A percentile compares a stretch with the other conserved stretches of the same genome.
Evolutionary conservation across 2,113 vertebrate genomes (phyloP).

Genomic region (Cryptotis parvus): DNA sequence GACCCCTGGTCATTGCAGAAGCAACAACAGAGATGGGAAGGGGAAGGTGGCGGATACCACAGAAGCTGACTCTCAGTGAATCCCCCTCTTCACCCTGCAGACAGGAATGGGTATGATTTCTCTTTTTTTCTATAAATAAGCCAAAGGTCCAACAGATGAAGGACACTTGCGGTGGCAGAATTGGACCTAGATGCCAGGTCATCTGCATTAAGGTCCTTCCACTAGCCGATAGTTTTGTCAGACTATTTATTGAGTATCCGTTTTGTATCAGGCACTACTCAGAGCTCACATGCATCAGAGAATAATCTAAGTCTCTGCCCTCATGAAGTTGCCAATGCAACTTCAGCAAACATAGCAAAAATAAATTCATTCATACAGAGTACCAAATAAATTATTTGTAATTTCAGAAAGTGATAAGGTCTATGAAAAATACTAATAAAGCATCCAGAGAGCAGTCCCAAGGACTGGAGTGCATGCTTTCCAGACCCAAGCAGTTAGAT

Average conservation of each 20-base stretch:
- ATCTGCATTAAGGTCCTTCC: not conserved
- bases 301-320: not conserved
- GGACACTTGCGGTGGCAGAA: not conserved
- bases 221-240: not conserved
- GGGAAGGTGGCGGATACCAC: too few relatives aligned
- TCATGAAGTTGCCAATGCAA: not conserved
- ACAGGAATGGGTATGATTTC: not conserved
- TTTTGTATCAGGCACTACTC: not conserved
- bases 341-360: conserved; percentile 32
- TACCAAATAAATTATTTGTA: not conserved
- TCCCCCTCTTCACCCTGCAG: not conserved
- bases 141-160: not conserved
- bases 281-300: not conserved
- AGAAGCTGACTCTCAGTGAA: not conserved
- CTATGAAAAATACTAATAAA: not conserved
- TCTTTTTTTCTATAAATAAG: conserved; percentile 30
- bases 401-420: not conserved
- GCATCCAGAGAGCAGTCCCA: not conserved
- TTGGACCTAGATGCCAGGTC: not conserved
- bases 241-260: not conserved
- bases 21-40: too few relatives aligned
- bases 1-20: too few relatives aligned
- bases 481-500: not conserved
- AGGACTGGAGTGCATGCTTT: not conserved
- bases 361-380: not conserved